These are phyloP conservation scores for Charaxes varanes DNA, from an alignment of 1,140 invertebrate genomes.

Conservation along the genomic window DNA sequence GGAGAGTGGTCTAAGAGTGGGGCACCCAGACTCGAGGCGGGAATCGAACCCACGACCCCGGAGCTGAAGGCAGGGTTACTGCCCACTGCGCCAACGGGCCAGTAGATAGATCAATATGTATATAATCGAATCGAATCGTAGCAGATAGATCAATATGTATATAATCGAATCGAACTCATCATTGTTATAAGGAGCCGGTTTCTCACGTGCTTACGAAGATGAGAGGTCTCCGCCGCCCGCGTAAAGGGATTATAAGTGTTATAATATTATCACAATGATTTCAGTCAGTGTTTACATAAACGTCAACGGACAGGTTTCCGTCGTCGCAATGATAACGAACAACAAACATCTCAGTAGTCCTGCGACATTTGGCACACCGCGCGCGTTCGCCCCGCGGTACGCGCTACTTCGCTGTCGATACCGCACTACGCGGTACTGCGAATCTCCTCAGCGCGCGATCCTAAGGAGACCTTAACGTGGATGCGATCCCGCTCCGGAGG, in stretches of 20 bases:
- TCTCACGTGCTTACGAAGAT: neutral
- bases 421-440: neutral
- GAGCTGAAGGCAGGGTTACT: too few relatives aligned
- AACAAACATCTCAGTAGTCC: slow-evolving; percentile 16
- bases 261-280: slow-evolving; percentile 8
- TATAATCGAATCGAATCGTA: too few relatives aligned
- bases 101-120: too few relatives aligned
- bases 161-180: slow-evolving; percentile 86
- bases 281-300: slow-evolving; percentile 10
- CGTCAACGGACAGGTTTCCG: slow-evolving; percentile 17
- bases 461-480: too few relatives aligned
- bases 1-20: too few relatives aligned
- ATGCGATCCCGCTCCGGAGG: too few relatives aligned
- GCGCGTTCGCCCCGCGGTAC: slow-evolving; percentile 9
- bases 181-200: slow-evolving; percentile 24
- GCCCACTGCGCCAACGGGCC: too few relatives aligned
- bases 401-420: neutral
- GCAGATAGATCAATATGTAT: too few relatives aligned
- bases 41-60: too few relatives aligned
- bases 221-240: slow-evolving; percentile 1
- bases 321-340: slow-evolving; percentile 19
- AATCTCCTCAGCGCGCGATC: neutral
- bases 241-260: neutral
- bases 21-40: too few relatives aligned
- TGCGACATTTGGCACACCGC: slow-evolving; percentile 10